These are phyloP conservation scores for Napeogenes sylphis DNA, from an alignment of 2,888 invertebrate genomes.

Conservation along the genomic window DNA sequence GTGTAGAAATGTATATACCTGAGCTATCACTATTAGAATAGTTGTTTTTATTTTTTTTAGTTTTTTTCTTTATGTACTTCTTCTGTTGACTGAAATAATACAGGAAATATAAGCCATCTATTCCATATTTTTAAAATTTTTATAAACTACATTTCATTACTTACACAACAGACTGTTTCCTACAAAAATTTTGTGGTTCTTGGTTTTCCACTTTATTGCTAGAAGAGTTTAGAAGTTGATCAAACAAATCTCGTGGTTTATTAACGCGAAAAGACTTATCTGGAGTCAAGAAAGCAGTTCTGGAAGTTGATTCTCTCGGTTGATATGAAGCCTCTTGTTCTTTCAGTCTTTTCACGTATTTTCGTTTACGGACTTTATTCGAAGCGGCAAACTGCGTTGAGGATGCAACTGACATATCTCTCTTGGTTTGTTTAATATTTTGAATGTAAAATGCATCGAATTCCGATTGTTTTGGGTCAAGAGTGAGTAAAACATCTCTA, in stretches of 20 bases:
- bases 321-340: slow-evolving; percentile 39
- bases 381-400: slow-evolving; percentile 45
- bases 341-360: slow-evolving; percentile 63
- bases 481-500: slow-evolving; percentile 50
- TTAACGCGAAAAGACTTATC: slow-evolving; percentile 68
- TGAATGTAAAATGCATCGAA: slow-evolving; percentile 69
- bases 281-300: slow-evolving; percentile 58
- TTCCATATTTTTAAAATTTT: not conserved
- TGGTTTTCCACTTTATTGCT: slow-evolving; percentile 6
- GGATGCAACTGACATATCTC: slow-evolving; percentile 54
- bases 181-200: slow-evolving; percentile 6
- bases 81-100: slow-evolving; percentile 40
- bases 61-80: slow-evolving; percentile 43
- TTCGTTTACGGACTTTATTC: slow-evolving; percentile 62
- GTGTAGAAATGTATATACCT: slow-evolving; percentile 36
- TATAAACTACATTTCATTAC: not conserved
- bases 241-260: slow-evolving; percentile 60
- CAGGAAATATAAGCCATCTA: slow-evolving; percentile 6
- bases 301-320: slow-evolving; percentile 38
- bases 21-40: slow-evolving; percentile 44
- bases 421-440: slow-evolving; percentile 69
- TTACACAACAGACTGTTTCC: slow-evolving; percentile 1
- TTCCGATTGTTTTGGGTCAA: slow-evolving; percentile 57
- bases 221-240: slow-evolving; percentile 55
- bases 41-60: slow-evolving; percentile 43